Evolutionary conservation across 2,888 invertebrate species (phyloP).

Genomic region (Zootermopsis nevadensis): DNA sequence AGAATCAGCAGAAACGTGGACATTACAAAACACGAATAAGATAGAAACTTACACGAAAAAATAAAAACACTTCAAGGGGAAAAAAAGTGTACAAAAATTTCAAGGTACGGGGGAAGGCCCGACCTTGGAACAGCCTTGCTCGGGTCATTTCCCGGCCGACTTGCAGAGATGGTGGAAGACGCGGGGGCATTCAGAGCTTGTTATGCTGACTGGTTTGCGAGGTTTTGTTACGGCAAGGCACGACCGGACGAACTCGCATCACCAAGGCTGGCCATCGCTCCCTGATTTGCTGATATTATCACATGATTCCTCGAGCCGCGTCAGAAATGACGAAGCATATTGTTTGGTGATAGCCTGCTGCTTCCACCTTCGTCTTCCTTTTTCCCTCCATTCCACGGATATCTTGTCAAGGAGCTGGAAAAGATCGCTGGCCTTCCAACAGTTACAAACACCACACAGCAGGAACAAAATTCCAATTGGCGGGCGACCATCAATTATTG

Average conservation of each 20-base stretch:
- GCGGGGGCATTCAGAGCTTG: neutral
- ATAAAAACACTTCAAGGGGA: too few species aligned
- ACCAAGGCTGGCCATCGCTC: constrained; percentile 47
- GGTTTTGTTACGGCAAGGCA: neutral
- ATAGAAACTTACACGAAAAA: too few species aligned
- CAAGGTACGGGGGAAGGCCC: too few species aligned
- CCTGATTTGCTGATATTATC: constrained; percentile 18
- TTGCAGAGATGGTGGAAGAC: neutral
- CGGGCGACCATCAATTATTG: too few species aligned
- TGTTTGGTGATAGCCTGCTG: too few species aligned
- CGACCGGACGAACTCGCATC: too few species aligned
- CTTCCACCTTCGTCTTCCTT: too few species aligned
- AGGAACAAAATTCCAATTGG: too few species aligned
- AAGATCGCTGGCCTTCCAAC: too few species aligned
- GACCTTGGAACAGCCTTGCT: constrained; percentile 44
- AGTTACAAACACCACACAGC: too few species aligned
- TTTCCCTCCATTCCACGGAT: neutral
- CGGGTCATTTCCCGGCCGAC: constrained; percentile 30
- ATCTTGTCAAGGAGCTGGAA: neutral
- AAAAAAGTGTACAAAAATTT: too few species aligned
- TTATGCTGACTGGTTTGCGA: neutral
- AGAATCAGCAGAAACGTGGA: neutral
- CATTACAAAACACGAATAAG: constrained; percentile 9
- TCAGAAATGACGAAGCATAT: constrained; percentile 8
- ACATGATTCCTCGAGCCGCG: neutral